Percentiles rank a stretch among this genome's conserved stretches.
Evolutionary conservation across 2,888 invertebrate species (phyloP).

Genomic region (Anarsia innoxiella): DNA sequence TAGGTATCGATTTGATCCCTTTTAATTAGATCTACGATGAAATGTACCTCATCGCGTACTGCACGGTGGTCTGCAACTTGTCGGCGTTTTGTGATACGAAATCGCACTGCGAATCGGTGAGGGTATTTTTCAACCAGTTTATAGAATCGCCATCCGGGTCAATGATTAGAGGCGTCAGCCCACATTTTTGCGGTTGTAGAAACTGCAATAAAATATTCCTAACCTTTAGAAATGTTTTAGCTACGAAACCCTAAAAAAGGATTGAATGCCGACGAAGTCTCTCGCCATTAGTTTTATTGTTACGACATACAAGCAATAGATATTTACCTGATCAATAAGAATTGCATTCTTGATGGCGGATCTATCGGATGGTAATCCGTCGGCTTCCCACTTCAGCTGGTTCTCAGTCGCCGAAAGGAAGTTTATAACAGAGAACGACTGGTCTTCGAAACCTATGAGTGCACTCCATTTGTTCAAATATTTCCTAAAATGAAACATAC

Average conservation of each 20-base stretch:
- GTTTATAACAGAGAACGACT: conserved; percentile 53
- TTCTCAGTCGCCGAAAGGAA: conserved; percentile 70
- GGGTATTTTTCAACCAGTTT: conserved; percentile 85
- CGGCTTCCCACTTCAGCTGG: conserved; percentile 88
- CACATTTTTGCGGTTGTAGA: conserved; percentile 51
- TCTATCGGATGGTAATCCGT: conserved; percentile 87
- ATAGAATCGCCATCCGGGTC: conserved; percentile 92
- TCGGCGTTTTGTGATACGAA: conserved; percentile 85
- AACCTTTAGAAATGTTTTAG: too few species aligned
- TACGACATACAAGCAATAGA: too few species aligned
- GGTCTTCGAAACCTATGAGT: conserved; percentile 52
- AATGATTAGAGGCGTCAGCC: conserved; percentile 85
- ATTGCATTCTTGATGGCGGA: conserved; percentile 88
- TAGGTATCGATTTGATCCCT: too few species aligned
- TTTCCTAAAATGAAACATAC: conserved; percentile 46
- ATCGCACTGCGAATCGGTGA: conserved; percentile 80
- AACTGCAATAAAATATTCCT: too few species aligned
- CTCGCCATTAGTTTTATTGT: too few species aligned
- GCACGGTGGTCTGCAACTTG: conserved; percentile 83
- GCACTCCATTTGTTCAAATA: conserved; percentile 66
- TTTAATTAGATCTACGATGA: too few species aligned
- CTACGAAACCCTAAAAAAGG: too few species aligned
- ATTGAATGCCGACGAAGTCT: too few species aligned
- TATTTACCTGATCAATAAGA: conserved; percentile 85
- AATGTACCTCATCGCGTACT: conserved; percentile 83